Base-by-base conservation (phyloP, 2,888 invertebrate genomes). In the Chalcosyrphus nemorum region DNA sequence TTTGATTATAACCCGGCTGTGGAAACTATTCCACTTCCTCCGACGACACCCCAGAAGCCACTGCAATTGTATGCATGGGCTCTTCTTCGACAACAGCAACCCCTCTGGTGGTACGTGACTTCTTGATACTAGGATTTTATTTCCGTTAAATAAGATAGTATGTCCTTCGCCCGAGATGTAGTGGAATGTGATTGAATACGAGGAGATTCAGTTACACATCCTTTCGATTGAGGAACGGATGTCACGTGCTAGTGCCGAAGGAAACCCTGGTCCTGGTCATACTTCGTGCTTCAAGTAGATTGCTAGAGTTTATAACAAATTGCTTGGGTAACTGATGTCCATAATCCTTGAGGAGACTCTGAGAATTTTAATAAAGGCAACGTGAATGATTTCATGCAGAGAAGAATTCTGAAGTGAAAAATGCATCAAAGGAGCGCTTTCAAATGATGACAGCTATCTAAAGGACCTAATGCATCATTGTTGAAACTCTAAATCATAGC, bases 101-200 rank as follows among this genome's bases (percentile, higher is more conserved):
- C 32, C 56, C 43, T 21, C 56, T 32, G 56, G 7, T 35, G 15
- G 43, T 57, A 81, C 81, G 81, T 81, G 81, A 81, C 70, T 75
- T 19, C 66, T 50, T 24, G 50, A 43, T 56, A 11, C 65, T 57
- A 32, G 38, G 57, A 66, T 50, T 66, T 57, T 11, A 57, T 75
- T 66, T 57, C 57, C 38, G 38, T 11, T 38, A 66, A 75, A 38
- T 66, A 50, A 57, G 66, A 66, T 57, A 50, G 47, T 17, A 65
- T 29, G 57, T 75, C 57, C 66, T 59, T 57, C 41, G 41, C n/a
- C 38, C 17, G 38, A 29, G 29, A 38, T n/a, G n/a, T 21, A 57
- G 17, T 27, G 21, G 21, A 27, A 11, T 41, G 13, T 59, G 59
- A 59, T 59, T 43, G 59, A 59, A 59, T 59, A 59, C 59, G 41